phyloP scores from a whole-genome alignment of 2,888 invertebrate genomes.

The Chaitophorus viminalis region DNA sequence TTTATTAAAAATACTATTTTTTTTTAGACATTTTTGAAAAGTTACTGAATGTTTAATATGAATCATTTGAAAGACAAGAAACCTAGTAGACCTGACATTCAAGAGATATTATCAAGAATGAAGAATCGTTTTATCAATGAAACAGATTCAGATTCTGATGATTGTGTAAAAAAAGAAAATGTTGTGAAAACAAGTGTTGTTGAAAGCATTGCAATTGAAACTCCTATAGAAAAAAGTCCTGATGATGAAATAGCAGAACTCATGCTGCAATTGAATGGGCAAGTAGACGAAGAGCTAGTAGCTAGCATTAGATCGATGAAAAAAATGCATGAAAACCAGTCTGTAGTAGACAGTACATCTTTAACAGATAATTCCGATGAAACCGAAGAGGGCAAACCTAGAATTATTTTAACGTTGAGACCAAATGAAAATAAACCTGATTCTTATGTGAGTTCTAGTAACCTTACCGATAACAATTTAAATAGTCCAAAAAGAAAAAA shows the following conservation, averaged over 20 bases:
- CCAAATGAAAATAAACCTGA: conserved; percentile 69
- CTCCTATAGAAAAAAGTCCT: conserved; percentile 63
- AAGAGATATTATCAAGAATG: conserved; percentile 62
- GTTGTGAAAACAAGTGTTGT: conserved; percentile 24
- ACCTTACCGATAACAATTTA: conserved; percentile 48
- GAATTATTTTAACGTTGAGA: conserved; percentile 74
- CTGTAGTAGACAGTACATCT: conserved; percentile 49
- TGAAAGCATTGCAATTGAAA: conserved; percentile 22
- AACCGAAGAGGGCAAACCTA: conserved; percentile 69
- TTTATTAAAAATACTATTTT: not conserved
- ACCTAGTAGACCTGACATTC: conserved; percentile 48
- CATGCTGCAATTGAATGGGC: conserved; percentile 70
- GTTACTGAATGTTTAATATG: conserved; percentile 2
- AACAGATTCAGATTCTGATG: conserved; percentile 42
- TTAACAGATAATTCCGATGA: conserved; percentile 14
- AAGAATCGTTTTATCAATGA: conserved; percentile 45
- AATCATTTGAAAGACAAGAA: conserved; percentile 42
- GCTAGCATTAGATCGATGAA: conserved; percentile 54
- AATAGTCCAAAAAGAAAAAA: conserved; percentile 43
- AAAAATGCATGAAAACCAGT: conserved; percentile 56
- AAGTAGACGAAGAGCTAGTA: conserved; percentile 58
- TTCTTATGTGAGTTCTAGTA: conserved; percentile 65
- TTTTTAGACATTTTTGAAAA: conserved; percentile 6
- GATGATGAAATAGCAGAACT: conserved; percentile 69
- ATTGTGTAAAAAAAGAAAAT: conserved; percentile 23